Evolutionary conservation across 2,797 vertebrate species (phyloP).

Genomic region (Arnoldichthys spilopterus): DNA sequence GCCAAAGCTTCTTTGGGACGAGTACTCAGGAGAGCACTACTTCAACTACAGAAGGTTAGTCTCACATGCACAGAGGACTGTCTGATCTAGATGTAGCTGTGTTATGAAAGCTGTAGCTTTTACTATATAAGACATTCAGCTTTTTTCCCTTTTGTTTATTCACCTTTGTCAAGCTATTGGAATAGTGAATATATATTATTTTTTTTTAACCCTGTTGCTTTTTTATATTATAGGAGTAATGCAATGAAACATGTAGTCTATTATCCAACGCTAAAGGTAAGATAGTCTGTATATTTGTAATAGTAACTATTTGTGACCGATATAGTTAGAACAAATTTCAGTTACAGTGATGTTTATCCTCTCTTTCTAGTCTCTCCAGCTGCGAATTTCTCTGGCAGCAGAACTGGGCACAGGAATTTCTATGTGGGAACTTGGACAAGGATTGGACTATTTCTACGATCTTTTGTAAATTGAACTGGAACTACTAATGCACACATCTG

Average conservation of each 20-base stretch:
- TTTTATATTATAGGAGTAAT: constrained; percentile 80
- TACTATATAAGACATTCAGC: background rate
- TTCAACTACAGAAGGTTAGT: constrained; percentile 92
- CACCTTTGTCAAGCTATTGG: background rate
- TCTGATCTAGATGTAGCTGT: background rate
- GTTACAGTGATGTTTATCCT: constrained; percentile 17
- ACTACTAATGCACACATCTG: constrained; percentile 11
- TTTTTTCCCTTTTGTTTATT: background rate
- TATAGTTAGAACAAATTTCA: background rate
- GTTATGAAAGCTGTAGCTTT: background rate
- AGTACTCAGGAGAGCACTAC: constrained; percentile 88
- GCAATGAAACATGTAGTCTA: constrained; percentile 87
- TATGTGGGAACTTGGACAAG: constrained; percentile 98
- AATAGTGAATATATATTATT: background rate
- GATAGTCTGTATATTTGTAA: background rate
- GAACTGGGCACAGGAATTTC: constrained; percentile 94
- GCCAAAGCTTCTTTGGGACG: constrained; percentile 90
- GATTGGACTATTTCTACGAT: constrained; percentile 98
- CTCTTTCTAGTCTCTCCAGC: constrained; percentile 85
- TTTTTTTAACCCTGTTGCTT: background rate
- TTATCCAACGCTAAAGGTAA: constrained; percentile 94
- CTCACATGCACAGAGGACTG: background rate
- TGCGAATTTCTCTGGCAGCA: constrained; percentile 86
- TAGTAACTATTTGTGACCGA: background rate
- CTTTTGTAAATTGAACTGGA: constrained; percentile 78